Conservation (phyloP, 2,797 vertebrate species). For the Otolemur crassicaudatus region DNA sequence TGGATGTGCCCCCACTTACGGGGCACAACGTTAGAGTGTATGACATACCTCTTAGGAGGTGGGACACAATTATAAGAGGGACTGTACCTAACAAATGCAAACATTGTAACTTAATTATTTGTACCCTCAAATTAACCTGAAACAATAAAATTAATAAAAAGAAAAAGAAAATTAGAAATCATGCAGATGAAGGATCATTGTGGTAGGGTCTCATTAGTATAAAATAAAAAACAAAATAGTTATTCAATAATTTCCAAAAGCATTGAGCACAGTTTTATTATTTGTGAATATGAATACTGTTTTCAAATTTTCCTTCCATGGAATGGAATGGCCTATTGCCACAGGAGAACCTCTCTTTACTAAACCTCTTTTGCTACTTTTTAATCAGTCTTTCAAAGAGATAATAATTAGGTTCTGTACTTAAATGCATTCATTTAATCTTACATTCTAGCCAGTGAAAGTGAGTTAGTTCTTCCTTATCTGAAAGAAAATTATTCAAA, state of each 20-base stretch:
- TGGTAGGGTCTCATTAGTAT: conserved; percentile 54
- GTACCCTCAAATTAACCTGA: too few relatives aligned
- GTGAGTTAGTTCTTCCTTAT: neutral
- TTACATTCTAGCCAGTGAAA: neutral
- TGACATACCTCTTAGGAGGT: too few relatives aligned
- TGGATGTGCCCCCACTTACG: too few relatives aligned
- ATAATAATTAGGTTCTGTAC: conserved; percentile 22
- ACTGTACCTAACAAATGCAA: too few relatives aligned
- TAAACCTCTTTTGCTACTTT: neutral
- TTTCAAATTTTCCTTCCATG: conserved; percentile 55
- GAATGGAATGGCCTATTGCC: neutral
- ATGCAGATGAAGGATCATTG: conserved; percentile 38
- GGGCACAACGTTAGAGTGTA: too few relatives aligned
- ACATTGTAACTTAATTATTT: too few relatives aligned
- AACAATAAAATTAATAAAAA: too few relatives aligned
- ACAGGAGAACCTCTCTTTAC: neutral
- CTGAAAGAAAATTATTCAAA: conserved; percentile 8
- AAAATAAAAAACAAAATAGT: conserved; percentile 54
- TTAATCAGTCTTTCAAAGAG: neutral
- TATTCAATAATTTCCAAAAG: conserved; percentile 68
- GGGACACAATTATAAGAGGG: too few relatives aligned
- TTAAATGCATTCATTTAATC: neutral
- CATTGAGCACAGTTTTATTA: neutral
- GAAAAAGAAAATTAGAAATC: neutral
- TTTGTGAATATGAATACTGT: conserved; percentile 48